Percentiles rank a stretch among this genome's conserved stretches.
Evolutionary conservation across 2,113 vertebrate genomes (phyloP).

Genomic region (Limanda limanda): DNA sequence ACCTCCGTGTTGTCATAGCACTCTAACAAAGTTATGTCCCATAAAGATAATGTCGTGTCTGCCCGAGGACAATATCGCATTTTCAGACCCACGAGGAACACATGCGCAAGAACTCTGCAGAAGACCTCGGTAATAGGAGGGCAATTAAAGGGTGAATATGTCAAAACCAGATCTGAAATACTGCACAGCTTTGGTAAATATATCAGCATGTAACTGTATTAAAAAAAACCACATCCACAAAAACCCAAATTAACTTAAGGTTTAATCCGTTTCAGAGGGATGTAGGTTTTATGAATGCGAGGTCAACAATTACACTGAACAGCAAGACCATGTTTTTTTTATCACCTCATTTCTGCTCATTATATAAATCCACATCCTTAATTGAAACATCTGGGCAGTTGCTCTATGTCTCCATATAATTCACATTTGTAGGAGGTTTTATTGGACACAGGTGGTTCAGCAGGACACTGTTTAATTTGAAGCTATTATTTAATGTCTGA

Average conservation of each 20-base stretch:
- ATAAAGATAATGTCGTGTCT: slow-evolving; percentile 43
- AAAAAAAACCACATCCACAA: slow-evolving; percentile 13
- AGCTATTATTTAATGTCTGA: slow-evolving; percentile 10
- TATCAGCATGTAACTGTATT: not conserved
- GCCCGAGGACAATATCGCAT: slow-evolving; percentile 24
- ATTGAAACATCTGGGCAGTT: slow-evolving; percentile 18
- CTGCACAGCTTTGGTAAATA: not conserved
- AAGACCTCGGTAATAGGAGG: slow-evolving; percentile 3
- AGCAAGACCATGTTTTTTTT: slow-evolving; percentile 21
- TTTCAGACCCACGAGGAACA: slow-evolving; percentile 28
- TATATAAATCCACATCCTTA: slow-evolving; percentile 31
- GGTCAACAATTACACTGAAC: not conserved
- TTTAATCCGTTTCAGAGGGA: not conserved
- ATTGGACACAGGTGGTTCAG: slow-evolving; percentile 19
- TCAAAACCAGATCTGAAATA: slow-evolving; percentile 18
- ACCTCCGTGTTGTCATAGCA: slow-evolving; percentile 28
- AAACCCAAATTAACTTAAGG: not conserved
- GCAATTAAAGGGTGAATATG: slow-evolving; percentile 14
- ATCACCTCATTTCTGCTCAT: slow-evolving; percentile 26
- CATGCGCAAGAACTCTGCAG: slow-evolving; percentile 15
- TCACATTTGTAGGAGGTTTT: slow-evolving; percentile 16
- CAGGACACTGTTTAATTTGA: slow-evolving; percentile 9
- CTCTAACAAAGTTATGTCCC: slow-evolving; percentile 53
- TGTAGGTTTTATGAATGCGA: slow-evolving; percentile 5
- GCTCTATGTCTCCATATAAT: slow-evolving; percentile 13